These are phyloP conservation scores for Intellagama lesueurii DNA, from an alignment of 2,797 vertebrate species.

Conservation along the genomic window DNA sequence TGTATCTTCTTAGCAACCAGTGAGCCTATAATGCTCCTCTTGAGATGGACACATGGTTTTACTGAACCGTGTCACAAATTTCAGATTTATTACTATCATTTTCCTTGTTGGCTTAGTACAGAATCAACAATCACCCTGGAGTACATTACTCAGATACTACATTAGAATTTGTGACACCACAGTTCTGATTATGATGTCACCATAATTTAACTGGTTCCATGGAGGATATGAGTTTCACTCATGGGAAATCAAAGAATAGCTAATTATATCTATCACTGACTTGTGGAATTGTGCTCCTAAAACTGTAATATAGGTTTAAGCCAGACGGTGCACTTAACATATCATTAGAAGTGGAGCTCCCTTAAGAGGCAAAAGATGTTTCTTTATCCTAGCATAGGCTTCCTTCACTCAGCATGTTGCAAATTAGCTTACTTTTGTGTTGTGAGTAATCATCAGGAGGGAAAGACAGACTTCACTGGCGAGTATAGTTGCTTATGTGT, in stretches of 20 bases:
- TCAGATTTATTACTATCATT: neutral
- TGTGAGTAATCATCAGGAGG: no score
- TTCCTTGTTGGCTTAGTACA: neutral
- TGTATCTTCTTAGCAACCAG: neutral
- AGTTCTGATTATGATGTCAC: neutral
- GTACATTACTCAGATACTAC: neutral
- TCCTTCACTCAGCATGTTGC: no score
- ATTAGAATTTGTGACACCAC: neutral
- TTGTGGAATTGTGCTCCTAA: neutral
- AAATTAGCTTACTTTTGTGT: no score
- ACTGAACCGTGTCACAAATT: neutral
- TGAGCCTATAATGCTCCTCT: constrained; percentile 3
- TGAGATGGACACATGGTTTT: neutral
- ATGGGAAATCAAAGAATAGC: neutral
- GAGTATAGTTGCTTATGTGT: no score
- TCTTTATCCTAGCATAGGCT: no score
- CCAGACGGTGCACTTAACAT: no score
- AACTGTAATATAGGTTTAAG: neutral
- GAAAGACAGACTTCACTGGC: no score
- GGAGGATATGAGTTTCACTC: neutral
- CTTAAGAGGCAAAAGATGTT: no score
- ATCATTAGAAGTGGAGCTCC: no score
- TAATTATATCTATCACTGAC: neutral
- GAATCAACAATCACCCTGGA: no score
- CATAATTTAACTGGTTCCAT: neutral